Evolutionary conservation across 1,140 invertebrate species (phyloP).

Genomic region (Panulirus ornatus): DNA sequence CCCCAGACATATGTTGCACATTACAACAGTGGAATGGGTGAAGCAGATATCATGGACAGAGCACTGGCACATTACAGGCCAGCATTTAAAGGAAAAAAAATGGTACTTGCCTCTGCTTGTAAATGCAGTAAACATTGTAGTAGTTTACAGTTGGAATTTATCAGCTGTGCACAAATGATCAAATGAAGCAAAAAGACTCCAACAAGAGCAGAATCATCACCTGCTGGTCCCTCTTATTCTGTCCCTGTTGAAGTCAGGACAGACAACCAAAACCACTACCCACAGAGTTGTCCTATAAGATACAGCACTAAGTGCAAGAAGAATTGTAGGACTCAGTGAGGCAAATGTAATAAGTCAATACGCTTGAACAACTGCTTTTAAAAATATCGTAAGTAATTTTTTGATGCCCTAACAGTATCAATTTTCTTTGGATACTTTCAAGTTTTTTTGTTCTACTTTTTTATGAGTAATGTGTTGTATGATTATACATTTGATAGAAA

Average conservation of each 20-base stretch:
- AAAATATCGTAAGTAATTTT: conserved; percentile 33
- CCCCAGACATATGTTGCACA: conserved; percentile 3
- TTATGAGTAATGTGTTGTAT: too few species aligned
- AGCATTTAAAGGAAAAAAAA: conserved; percentile 43
- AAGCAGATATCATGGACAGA: conserved; percentile 48
- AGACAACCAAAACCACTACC: conserved; percentile 45
- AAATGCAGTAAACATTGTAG: conserved; percentile 45
- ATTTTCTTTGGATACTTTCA: too few species aligned
- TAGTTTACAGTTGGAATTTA: conserved; percentile 41
- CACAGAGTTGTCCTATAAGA: conserved; percentile 34
- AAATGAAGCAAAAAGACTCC: conserved; percentile 43
- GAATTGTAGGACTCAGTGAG: conserved; percentile 51
- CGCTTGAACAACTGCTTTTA: conserved; percentile 44
- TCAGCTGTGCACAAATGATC: conserved; percentile 19
- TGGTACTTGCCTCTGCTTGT: conserved; percentile 58
- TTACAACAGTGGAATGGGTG: conserved; percentile 49
- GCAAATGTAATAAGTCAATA: conserved; percentile 33
- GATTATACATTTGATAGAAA: too few species aligned
- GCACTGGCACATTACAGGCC: conserved; percentile 43
- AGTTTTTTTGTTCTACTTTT: too few species aligned
- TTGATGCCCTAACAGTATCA: neutral
- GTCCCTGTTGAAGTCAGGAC: conserved; percentile 28
- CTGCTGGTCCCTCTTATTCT: conserved; percentile 33
- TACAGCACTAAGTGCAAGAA: conserved; percentile 46
- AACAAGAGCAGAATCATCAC: conserved; percentile 31